Evolutionary conservation across 2,888 invertebrate species (phyloP).

Genomic region (Oscheius sp.): DNA sequence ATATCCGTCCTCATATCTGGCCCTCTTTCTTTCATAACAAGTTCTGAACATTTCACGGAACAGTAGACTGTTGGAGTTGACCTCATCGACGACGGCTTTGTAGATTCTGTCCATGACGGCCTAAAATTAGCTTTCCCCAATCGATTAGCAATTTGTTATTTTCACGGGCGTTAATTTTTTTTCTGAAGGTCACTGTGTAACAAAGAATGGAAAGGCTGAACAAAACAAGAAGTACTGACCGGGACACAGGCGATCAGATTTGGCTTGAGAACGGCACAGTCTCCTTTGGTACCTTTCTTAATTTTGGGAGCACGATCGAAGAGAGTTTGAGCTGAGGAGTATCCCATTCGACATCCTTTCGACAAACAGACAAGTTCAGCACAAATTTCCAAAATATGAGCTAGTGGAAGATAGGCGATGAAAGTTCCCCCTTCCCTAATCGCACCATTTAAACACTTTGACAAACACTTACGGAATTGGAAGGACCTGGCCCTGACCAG

Average conservation of each 20-base stretch:
- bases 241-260: conserved; percentile 96
- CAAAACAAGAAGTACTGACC: conserved; percentile 73
- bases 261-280: conserved; percentile 87
- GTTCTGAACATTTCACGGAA: conserved; percentile 84
- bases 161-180: conserved; percentile 10
- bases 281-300: conserved; percentile 91
- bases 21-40: conserved; percentile 90
- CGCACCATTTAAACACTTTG: conserved; percentile 18
- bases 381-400: conserved; percentile 93
- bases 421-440: conserved; percentile 78
- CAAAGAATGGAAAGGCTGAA: neutral
- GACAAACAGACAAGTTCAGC: conserved; percentile 76
- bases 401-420: conserved; percentile 93
- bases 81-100: conserved; percentile 80
- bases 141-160: neutral
- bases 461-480: conserved; percentile 69
- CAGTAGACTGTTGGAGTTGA: conserved; percentile 81
- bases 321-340: conserved; percentile 89
- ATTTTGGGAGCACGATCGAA: conserved; percentile 83
- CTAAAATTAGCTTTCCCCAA: conserved; percentile 73
- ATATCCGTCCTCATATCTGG: conserved; percentile 79
- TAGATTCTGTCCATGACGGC: conserved; percentile 95
- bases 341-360: conserved; percentile 82
- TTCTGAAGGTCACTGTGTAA: conserved; percentile 14
- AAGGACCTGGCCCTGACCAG: conserved; percentile 72